phyloP scores from a whole-genome alignment of 2,888 invertebrate genomes.

The Dorcus hopei region DNA sequence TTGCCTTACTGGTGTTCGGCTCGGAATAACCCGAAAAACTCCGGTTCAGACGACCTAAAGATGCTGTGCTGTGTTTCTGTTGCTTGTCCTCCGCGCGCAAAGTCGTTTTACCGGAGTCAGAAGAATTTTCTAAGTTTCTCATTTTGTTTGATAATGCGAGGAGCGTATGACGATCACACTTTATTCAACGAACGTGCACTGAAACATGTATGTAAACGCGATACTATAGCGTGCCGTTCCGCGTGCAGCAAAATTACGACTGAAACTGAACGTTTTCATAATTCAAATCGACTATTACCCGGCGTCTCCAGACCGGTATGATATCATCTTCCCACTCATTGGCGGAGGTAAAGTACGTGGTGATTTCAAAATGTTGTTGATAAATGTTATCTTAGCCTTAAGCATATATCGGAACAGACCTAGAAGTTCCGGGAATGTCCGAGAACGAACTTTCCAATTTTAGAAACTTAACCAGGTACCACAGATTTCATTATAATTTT shows the following conservation, averaged over 20 bases:
- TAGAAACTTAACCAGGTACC: too few relatives aligned
- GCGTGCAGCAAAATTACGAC: not conserved
- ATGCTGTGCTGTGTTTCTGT: too few relatives aligned
- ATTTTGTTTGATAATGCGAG: not conserved
- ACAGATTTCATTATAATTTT: too few relatives aligned
- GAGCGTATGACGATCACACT: not conserved
- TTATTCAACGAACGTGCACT: too few relatives aligned
- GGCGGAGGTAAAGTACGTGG: not conserved
- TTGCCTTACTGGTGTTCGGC: not conserved
- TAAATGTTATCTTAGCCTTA: not conserved
- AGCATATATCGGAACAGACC: too few relatives aligned
- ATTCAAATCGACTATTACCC: constrained; percentile 1
- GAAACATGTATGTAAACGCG: not conserved
- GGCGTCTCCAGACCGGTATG: constrained; percentile 1
- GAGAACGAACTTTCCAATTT: too few relatives aligned
- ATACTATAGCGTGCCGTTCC: constrained; percentile 11
- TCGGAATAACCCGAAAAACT: not conserved
- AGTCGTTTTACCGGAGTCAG: too few relatives aligned
- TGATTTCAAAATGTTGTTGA: not conserved
- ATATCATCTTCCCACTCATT: not conserved
- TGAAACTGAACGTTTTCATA: not conserved
- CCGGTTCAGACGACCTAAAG: not conserved
- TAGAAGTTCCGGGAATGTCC: too few relatives aligned
- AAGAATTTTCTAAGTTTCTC: too few relatives aligned
- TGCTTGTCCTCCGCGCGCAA: too few relatives aligned